A percentile compares a stretch with the other conserved stretches of the same genome.
Evolutionary conservation across 2,113 vertebrate species (phyloP).

Genomic region (Barnardius zonarius): DNA sequence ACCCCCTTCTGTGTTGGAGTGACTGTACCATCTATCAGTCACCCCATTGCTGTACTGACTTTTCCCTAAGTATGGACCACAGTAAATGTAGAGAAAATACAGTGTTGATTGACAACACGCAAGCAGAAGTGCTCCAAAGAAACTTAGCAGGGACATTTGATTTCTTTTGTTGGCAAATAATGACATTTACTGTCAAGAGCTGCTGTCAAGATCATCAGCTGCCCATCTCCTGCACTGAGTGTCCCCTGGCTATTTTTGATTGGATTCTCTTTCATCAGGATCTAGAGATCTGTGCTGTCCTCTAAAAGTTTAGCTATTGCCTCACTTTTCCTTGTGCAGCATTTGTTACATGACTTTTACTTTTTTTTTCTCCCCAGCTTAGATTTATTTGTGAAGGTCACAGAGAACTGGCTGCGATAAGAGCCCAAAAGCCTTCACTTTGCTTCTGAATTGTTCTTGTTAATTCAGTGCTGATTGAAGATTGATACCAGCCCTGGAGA

Average conservation of each 20-base stretch:
- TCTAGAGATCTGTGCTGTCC: neutral
- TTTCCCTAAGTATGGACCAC: neutral
- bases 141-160: neutral
- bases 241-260: neutral
- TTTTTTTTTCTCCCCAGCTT: neutral
- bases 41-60: neutral
- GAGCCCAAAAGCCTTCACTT: neutral
- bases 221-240: neutral
- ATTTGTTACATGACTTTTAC: neutral
- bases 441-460: constrained; percentile 40
- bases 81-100: neutral
- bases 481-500: constrained; percentile 27
- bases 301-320: constrained; percentile 18
- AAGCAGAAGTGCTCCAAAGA: neutral
- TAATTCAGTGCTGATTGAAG: constrained; percentile 53
- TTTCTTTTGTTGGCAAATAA: neutral
- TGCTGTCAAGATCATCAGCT: neutral
- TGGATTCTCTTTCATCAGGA: constrained; percentile 12
- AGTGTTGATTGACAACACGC: neutral
- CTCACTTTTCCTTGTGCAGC: constrained; percentile 1
- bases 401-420: neutral
- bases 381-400: constrained; percentile 39
- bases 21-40: neutral
- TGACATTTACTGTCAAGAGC: neutral
- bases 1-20: neutral